phyloP scores from a whole-genome alignment of 2,888 invertebrate genomes.

The Luperina nickerlii region DNA sequence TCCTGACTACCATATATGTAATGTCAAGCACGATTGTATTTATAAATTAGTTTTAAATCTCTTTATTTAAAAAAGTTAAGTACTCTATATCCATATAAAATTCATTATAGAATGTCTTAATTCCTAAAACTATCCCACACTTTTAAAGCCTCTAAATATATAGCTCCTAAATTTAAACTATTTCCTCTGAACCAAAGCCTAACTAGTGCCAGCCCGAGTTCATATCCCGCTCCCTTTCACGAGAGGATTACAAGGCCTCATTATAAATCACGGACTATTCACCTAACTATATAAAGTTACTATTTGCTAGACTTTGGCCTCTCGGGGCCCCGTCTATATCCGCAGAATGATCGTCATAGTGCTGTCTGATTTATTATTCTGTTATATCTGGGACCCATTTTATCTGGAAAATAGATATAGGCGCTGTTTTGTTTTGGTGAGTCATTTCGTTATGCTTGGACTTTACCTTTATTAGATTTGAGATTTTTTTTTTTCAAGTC shows the following conservation, averaged over 20 bases:
- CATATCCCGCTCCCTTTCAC: constrained; percentile 64
- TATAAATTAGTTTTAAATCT: neutral
- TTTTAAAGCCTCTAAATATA: constrained; percentile 38
- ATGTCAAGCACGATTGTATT: neutral
- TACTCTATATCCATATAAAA: neutral
- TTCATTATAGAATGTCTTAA: neutral
- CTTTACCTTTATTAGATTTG: constrained; percentile 38
- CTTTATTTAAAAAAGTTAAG: neutral
- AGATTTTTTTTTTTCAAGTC: constrained; percentile 34
- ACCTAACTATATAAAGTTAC: constrained; percentile 64
- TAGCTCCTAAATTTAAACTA: constrained; percentile 60
- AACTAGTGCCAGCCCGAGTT: constrained; percentile 49
- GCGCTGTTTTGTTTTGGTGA: constrained; percentile 36
- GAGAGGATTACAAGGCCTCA: constrained; percentile 66
- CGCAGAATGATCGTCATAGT: constrained; percentile 61
- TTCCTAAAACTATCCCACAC: neutral
- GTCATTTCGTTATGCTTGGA: constrained; percentile 32
- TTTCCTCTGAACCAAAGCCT: constrained; percentile 48
- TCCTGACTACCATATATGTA: too few species aligned
- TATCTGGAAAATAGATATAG: constrained; percentile 44
- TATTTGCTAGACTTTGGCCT: constrained; percentile 61
- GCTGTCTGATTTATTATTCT: constrained; percentile 61
- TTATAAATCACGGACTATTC: constrained; percentile 68
- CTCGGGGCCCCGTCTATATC: constrained; percentile 52
- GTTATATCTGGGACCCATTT: constrained; percentile 56